These are phyloP conservation scores for Anguilla obscura DNA, from an alignment of 2,797 vertebrate species.

Conservation along the genomic window DNA sequence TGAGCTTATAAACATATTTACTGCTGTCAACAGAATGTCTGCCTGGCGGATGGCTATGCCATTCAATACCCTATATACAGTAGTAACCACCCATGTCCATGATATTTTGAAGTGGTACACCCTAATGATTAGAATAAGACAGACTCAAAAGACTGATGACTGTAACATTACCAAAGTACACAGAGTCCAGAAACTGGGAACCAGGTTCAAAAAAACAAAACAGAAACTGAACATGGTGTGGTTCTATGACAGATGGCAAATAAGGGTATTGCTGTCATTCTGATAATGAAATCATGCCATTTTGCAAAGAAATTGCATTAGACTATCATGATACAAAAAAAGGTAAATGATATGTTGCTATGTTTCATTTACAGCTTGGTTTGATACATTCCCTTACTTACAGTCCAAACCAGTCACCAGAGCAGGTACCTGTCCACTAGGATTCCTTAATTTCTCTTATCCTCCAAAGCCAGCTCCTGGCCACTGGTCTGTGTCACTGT, in stretches of 20 bases:
- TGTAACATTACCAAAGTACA: background rate
- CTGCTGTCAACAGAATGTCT: constrained; percentile 6
- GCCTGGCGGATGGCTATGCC: background rate
- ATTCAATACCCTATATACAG: background rate
- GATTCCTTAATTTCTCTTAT: background rate
- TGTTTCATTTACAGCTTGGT: background rate
- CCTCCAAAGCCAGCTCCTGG: background rate
- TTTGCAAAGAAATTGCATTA: background rate
- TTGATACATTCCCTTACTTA: background rate
- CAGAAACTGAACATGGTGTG: background rate
- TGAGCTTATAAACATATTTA: background rate
- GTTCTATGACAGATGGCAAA: background rate
- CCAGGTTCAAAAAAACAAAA: background rate
- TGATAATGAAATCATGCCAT: background rate
- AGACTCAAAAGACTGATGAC: background rate
- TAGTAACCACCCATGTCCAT: background rate
- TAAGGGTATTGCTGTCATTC: background rate
- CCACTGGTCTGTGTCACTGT: background rate
- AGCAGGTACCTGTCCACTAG: background rate
- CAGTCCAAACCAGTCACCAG: background rate
- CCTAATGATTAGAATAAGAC: background rate
- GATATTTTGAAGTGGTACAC: background rate
- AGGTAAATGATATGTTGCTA: background rate
- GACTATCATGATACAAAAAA: background rate
- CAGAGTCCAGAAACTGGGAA: background rate